Evolutionary conservation across 2,113 vertebrate genomes (phyloP).

Genomic region (Rhinogobius similis): DNA sequence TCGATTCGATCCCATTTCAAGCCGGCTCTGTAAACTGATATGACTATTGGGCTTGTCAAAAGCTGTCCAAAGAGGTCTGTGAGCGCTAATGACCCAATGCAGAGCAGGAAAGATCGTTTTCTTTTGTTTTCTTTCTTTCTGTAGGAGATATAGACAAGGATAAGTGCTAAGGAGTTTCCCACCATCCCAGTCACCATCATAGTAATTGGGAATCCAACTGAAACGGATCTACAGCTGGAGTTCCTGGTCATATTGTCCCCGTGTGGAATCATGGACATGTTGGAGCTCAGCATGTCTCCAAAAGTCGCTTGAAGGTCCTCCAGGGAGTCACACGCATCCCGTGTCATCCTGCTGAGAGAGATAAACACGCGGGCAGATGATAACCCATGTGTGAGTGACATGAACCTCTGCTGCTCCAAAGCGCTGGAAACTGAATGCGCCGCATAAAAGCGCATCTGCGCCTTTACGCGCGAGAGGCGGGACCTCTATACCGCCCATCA

Average conservation of each 20-base stretch:
- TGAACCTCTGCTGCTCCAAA: slow-evolving; percentile 17
- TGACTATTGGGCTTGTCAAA: slow-evolving; percentile 92
- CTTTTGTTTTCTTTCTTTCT: slow-evolving; percentile 84
- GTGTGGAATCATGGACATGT: slow-evolving; percentile 56
- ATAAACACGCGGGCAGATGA: neutral
- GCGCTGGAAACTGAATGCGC: slow-evolving; percentile 15
- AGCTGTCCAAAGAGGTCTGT: slow-evolving; percentile 92
- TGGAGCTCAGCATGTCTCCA: slow-evolving; percentile 64
- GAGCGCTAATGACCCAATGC: slow-evolving; percentile 90
- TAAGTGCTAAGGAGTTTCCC: slow-evolving; percentile 90
- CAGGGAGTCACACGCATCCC: slow-evolving; percentile 43
- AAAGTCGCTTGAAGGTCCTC: slow-evolving; percentile 3
- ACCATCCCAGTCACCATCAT: slow-evolving; percentile 94
- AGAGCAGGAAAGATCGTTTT: slow-evolving; percentile 91
- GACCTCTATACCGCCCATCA: slow-evolving; percentile 9
- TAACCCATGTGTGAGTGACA: neutral
- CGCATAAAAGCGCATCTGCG: slow-evolving; percentile 50
- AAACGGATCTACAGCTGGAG: slow-evolving; percentile 78
- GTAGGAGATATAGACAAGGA: slow-evolving; percentile 87
- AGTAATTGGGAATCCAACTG: slow-evolving; percentile 86
- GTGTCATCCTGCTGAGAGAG: slow-evolving; percentile 48
- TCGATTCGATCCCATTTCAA: slow-evolving; percentile 83
- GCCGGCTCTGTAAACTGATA: slow-evolving; percentile 86
- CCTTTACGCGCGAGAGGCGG: slow-evolving; percentile 58
- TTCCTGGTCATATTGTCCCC: slow-evolving; percentile 54